Percentiles rank a stretch among this genome's conserved stretches.
phyloP scores from a whole-genome alignment of 2,797 vertebrate genomes.

The Ibycter americanus region DNA sequence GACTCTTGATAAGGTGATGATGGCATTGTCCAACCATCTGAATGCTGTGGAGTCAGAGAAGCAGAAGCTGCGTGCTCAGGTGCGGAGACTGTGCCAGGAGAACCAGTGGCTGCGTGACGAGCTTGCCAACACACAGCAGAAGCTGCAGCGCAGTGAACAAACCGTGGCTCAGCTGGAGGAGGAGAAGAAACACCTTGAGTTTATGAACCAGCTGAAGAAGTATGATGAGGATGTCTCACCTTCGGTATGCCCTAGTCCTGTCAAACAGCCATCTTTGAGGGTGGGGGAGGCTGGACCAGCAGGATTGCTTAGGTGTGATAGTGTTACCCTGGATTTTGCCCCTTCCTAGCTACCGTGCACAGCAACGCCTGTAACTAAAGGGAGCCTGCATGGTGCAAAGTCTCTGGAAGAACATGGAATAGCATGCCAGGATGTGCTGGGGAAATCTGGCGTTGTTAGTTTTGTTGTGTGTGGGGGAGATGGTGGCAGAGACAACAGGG shows the following conservation, averaged over 20 bases:
- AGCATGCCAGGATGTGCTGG: not conserved
- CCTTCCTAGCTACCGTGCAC: not conserved
- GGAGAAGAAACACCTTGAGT: conserved; percentile 98
- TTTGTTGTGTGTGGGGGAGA: not conserved
- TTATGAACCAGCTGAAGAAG: conserved; percentile 97
- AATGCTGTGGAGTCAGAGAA: conserved; percentile 98
- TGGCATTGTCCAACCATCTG: conserved; percentile 95
- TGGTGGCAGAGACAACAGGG: not conserved
- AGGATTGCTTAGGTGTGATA: not conserved
- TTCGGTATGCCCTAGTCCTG: conserved; percentile 76
- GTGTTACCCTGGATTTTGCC: not conserved
- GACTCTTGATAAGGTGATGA: conserved; percentile 89
- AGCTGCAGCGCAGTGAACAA: conserved; percentile 96
- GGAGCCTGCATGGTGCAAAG: not conserved
- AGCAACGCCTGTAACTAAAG: not conserved
- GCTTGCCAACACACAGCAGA: conserved; percentile 97
- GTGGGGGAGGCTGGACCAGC: not conserved
- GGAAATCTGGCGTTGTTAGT: not conserved
- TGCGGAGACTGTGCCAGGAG: conserved; percentile 94
- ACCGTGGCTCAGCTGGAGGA: conserved; percentile 97
- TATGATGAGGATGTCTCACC: conserved; percentile 93
- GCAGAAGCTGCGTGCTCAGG: conserved; percentile 97
- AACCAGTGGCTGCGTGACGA: conserved; percentile 98
- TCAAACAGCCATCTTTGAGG: not conserved
- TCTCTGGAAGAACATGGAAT: not conserved